phyloP scores from a whole-genome alignment of 2,888 invertebrate genomes.

The Ectemnius cavifrons region DNA sequence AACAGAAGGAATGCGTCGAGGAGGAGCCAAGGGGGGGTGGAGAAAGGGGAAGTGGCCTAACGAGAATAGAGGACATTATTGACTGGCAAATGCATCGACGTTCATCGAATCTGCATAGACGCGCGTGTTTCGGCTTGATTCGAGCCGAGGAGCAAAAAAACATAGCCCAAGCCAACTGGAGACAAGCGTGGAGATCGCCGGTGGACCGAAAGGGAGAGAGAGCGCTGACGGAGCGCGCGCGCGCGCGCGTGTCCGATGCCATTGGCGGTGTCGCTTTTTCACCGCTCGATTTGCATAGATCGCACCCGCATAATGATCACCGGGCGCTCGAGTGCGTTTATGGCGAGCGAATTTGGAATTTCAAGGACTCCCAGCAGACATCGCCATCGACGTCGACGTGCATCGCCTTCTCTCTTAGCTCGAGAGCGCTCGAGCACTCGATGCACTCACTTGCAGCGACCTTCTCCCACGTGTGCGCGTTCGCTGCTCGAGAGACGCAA shows the following conservation, averaged over 20 bases:
- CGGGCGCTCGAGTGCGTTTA: slow-evolving; percentile 26
- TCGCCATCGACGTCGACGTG: slow-evolving; percentile 44
- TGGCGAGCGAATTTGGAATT: slow-evolving; percentile 60
- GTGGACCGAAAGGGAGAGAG: no score
- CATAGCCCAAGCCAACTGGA: no score
- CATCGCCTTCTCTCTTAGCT: slow-evolving; percentile 36
- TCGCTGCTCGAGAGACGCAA: slow-evolving; percentile 12
- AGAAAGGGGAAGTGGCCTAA: background rate
- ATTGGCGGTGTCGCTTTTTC: slow-evolving; percentile 27
- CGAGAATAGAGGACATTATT: background rate
- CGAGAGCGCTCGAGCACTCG: slow-evolving; percentile 5
- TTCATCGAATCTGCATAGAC: background rate
- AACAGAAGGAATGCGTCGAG: no score
- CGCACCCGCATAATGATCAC: slow-evolving; percentile 46
- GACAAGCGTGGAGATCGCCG: no score
- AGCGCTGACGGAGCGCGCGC: background rate
- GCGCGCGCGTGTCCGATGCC: slow-evolving; percentile 1
- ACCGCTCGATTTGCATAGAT: slow-evolving; percentile 53
- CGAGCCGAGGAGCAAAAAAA: no score
- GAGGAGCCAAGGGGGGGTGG: background rate
- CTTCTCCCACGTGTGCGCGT: slow-evolving; percentile 14
- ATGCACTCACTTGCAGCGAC: slow-evolving; percentile 23
- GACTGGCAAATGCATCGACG: background rate
- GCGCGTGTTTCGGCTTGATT: background rate
- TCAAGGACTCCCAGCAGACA: slow-evolving; percentile 53